phyloP scores from a whole-genome alignment of 2,888 invertebrate genomes.

The Agrotis ipsilon region DNA sequence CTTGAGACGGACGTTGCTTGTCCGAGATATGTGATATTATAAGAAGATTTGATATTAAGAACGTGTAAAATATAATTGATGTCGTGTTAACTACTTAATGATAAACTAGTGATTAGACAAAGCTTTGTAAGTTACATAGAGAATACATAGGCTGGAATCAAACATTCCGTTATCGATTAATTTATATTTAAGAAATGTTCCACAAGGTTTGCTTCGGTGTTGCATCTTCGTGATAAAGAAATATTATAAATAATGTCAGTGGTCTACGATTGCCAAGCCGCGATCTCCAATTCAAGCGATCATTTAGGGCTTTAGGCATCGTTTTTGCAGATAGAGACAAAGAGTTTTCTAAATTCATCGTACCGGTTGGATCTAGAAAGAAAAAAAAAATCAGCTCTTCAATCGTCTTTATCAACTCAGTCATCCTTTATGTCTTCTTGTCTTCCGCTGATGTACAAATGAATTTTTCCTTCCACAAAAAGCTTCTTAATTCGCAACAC shows the following conservation, averaged over 20 bases:
- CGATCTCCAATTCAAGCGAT: conserved; percentile 20
- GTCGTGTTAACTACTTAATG: conserved; percentile 82
- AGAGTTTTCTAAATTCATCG: neutral
- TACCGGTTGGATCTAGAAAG: too few species aligned
- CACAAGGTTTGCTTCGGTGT: conserved; percentile 65
- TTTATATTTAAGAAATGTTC: conserved; percentile 66
- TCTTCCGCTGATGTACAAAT: too few species aligned
- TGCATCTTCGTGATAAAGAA: conserved; percentile 59
- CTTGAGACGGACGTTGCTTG: conserved; percentile 73
- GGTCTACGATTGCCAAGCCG: conserved; percentile 30
- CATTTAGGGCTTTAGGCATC: neutral
- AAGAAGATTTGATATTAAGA: conserved; percentile 83
- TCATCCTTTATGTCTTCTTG: too few species aligned
- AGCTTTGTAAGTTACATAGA: conserved; percentile 81
- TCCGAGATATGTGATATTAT: conserved; percentile 90
- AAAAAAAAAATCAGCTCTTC: too few species aligned
- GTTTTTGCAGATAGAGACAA: neutral
- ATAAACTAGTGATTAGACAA: conserved; percentile 75
- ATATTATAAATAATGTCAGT: conserved; percentile 34
- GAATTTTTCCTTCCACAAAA: too few species aligned
- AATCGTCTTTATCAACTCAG: too few species aligned
- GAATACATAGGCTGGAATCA: conserved; percentile 69
- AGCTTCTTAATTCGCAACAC: too few species aligned
- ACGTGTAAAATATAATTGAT: conserved; percentile 85
- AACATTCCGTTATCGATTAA: conserved; percentile 72